Conservation (phyloP, 1,140 invertebrate genomes). For the Scaptodrosophila lebanonensis region DNA sequence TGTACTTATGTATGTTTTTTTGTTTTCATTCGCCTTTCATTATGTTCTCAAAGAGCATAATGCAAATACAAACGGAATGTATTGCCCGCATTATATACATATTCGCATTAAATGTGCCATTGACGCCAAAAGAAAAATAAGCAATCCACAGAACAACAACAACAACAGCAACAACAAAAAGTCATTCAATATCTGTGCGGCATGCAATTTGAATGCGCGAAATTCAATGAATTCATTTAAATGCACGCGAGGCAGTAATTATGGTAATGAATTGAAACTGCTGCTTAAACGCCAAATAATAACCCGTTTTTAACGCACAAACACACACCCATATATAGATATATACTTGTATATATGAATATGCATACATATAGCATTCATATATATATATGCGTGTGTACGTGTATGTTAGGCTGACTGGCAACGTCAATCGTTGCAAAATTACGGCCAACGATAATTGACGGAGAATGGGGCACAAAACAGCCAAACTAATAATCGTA, state of each 20-base stretch:
- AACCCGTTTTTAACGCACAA: conserved; percentile 54
- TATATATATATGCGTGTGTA: too few relatives aligned
- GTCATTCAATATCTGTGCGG: conserved; percentile 56
- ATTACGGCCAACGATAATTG: conserved; percentile 62
- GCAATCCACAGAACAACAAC: conserved; percentile 13
- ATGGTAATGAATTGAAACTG: conserved; percentile 70
- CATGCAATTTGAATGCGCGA: conserved; percentile 62
- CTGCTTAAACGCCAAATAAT: conserved; percentile 66
- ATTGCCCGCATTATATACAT: conserved; percentile 47
- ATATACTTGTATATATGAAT: too few relatives aligned
- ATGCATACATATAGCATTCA: too few relatives aligned
- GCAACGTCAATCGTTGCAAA: conserved; percentile 1
- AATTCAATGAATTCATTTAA: conserved; percentile 72
- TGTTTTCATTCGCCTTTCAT: neutral
- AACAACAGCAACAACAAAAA: conserved; percentile 20
- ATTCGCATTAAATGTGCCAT: conserved; percentile 32
- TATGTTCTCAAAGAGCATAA: conserved; percentile 11
- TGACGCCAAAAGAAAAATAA: conserved; percentile 30
- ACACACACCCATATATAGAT: too few relatives aligned
- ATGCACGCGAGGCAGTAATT: conserved; percentile 65
- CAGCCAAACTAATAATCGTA: conserved; percentile 66
- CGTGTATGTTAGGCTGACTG: too few relatives aligned
- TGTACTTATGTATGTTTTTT: conserved; percentile 12
- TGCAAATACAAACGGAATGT: conserved; percentile 59
- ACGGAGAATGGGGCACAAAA: conserved; percentile 29